Evolutionary conservation across 1,140 invertebrate genomes (phyloP), one percentile per base, ranked within the genome.

Genomic region (Portunus trituberculatus): DNA sequence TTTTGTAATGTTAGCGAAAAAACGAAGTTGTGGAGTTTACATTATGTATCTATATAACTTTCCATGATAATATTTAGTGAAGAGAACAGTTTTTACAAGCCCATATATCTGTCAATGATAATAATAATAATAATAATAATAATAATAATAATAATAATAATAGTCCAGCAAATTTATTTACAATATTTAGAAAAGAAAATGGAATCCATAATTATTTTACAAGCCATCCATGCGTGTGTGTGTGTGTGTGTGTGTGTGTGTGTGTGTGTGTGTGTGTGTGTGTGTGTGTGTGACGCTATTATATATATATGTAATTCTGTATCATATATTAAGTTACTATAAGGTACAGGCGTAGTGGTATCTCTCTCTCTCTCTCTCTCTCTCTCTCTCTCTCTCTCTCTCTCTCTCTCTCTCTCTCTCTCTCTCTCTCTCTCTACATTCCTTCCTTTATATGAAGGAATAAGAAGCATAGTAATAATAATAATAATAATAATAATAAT

Each of bases 231-330:
- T 83, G 67, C 45, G 67, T 92, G 91, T 83, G 48, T 92, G 48
- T 92, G 31, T 92, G 67, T 92, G 91, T 92, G 28, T 92, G 91
- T 82, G 67, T 92, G 91, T 92, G 67, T 82, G 67, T 92, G 52
- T 92, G 31, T 82, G 67, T 92, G 67, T 92, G 39, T 39, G 67
- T 92, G 59, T 82, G 67, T 92, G 67, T 92, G 91, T 45, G 31
- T 82, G 29, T 92, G 28, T 29, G 45, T 59, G 10, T 91, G 67
- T 76, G 16, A 76, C 31, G 28, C 25, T 7, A 7, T 46, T 29
- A 52, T 91, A 52, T 45, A 28, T 59, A 31, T 67, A 29, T 91
- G 45, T 52, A 91, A 59, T 29, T 91, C 46, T 52, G 39, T 83
- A 92, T 39, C 39, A 39, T 83, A 92, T 92, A 92, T 83, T 82